Evolutionary conservation across 2,113 vertebrate species (phyloP).

Genomic region (Aplodontia rufa): DNA sequence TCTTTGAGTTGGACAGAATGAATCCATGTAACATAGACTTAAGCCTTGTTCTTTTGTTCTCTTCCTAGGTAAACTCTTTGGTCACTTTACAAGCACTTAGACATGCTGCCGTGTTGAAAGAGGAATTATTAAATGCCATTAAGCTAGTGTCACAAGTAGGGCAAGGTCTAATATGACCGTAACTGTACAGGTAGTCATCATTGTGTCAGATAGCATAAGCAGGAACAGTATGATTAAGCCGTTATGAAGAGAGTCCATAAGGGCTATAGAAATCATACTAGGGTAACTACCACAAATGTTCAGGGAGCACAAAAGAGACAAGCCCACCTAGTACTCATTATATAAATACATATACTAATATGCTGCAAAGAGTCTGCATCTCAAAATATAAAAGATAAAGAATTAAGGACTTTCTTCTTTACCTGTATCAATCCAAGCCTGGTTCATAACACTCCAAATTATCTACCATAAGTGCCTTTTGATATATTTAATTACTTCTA

Average conservation of each 20-base stretch:
- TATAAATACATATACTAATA: neutral
- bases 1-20: neutral
- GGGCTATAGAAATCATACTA: neutral
- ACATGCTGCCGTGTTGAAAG: neutral
- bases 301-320: neutral
- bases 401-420: neutral
- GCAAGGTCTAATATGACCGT: neutral
- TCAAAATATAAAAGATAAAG: neutral
- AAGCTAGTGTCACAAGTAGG: neutral
- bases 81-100: neutral
- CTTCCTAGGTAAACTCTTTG: neutral
- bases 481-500: slow-evolving; percentile 25
- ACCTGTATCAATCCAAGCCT: neutral
- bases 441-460: neutral
- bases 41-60: neutral
- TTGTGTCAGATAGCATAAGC: neutral
- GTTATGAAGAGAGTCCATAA: neutral
- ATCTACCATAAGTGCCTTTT: slow-evolving; percentile 14
- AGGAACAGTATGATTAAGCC: neutral
- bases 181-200: neutral
- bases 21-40: neutral
- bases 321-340: neutral
- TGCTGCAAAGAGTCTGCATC: neutral
- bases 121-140: neutral
- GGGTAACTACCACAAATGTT: neutral